Percentiles rank a stretch among this genome's conserved stretches.
These are phyloP conservation scores for Manis crassicaudata DNA, from an alignment of 2,797 vertebrate genomes.

Conservation along the genomic window DNA sequence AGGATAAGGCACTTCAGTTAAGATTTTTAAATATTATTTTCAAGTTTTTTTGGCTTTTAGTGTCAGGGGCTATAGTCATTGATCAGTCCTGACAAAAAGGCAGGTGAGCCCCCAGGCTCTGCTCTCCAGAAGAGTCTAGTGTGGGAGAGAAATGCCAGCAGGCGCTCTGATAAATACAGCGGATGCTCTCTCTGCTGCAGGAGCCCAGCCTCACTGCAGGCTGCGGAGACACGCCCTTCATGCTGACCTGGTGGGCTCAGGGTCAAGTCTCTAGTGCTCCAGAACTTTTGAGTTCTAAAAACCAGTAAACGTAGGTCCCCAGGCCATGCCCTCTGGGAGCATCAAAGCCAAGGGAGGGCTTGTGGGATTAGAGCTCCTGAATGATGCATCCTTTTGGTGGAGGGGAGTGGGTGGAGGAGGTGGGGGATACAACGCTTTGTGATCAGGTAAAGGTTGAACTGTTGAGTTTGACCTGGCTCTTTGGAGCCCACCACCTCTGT, in stretches of 20 bases:
- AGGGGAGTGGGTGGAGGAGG: rapidly evolving
- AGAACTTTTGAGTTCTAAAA: slow-evolving; percentile 10
- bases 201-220: rapidly evolving
- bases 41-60: not conserved
- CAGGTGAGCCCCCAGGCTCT: not conserved
- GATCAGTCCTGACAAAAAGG: not conserved
- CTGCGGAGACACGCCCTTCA: not conserved
- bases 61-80: slow-evolving; percentile 8
- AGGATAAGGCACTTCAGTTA: not conserved
- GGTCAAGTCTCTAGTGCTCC: not conserved
- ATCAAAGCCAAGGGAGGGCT: not conserved
- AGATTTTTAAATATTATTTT: not conserved
- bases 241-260: not conserved
- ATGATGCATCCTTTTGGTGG: not conserved
- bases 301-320: not conserved
- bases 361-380: not conserved
- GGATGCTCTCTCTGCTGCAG: not conserved
- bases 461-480: not conserved
- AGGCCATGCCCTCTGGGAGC: not conserved
- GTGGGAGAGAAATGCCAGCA: not conserved
- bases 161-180: not conserved
- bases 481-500: not conserved
- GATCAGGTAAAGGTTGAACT: not conserved
- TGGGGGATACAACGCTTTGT: not conserved
- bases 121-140: not conserved